These are phyloP conservation scores for Morpho deidamia DNA, from an alignment of 2,888 invertebrate genomes.

Conservation along the genomic window DNA sequence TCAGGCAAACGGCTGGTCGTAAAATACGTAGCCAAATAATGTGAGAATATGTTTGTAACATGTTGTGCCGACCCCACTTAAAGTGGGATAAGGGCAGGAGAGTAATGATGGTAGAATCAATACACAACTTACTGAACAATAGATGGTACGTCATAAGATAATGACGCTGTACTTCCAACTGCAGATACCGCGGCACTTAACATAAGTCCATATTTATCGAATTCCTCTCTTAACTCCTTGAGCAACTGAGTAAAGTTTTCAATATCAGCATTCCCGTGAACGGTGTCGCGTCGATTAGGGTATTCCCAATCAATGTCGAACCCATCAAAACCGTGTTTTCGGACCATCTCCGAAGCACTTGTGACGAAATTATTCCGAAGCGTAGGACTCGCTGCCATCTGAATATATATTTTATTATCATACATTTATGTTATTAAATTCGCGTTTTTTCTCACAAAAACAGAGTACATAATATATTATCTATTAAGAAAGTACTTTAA, in stretches of 20 bases:
- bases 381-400: slow-evolving; percentile 58
- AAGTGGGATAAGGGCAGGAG: no score
- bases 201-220: slow-evolving; percentile 68
- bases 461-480: no score
- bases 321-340: slow-evolving; percentile 81
- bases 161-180: slow-evolving; percentile 55
- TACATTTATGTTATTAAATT: neutral
- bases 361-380: slow-evolving; percentile 76
- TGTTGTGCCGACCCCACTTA: no score
- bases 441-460: no score
- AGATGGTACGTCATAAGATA: slow-evolving; percentile 79
- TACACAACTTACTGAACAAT: slow-evolving; percentile 64
- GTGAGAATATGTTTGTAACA: no score
- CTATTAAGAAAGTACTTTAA: no score
- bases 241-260: slow-evolving; percentile 73
- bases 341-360: slow-evolving; percentile 73
- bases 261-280: slow-evolving; percentile 57
- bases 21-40: no score
- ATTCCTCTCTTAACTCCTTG: slow-evolving; percentile 74
- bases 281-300: slow-evolving; percentile 76
- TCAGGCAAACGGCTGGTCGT: no score
- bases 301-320: slow-evolving; percentile 87
- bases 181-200: slow-evolving; percentile 80
- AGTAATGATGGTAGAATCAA: no score
- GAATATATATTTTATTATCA: neutral